phyloP scores from a whole-genome alignment of 1,140 invertebrate species.

The Acarapis woodi region DNA sequence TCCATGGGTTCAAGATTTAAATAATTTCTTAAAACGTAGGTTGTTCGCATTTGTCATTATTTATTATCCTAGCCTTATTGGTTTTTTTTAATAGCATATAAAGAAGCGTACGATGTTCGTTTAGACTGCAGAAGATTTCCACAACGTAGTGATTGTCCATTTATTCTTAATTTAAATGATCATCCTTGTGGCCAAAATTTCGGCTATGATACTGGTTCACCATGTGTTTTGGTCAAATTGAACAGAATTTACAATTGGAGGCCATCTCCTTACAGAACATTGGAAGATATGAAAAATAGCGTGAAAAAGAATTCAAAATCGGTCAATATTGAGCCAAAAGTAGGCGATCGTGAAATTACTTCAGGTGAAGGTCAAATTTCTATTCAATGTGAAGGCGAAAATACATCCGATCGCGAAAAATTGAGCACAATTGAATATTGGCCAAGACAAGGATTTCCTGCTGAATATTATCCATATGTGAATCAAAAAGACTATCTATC shows the following conservation, averaged over 20 bases:
- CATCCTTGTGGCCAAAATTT: slow-evolving; percentile 41
- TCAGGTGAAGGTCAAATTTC: too few species aligned
- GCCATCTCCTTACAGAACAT: too few species aligned
- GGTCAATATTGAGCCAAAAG: too few species aligned
- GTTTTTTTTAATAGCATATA: too few species aligned
- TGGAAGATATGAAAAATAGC: too few species aligned
- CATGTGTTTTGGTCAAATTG: slow-evolving; percentile 51
- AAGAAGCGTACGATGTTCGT: neutral
- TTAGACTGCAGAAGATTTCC: neutral
- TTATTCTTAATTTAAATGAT: neutral
- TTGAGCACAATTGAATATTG: slow-evolving; percentile 43
- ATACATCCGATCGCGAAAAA: slow-evolving; percentile 57
- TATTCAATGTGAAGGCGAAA: slow-evolving; percentile 62
- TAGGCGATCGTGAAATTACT: too few species aligned
- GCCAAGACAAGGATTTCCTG: slow-evolving; percentile 38
- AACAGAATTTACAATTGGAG: too few species aligned
- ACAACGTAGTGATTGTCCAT: neutral
- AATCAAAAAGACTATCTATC: slow-evolving; percentile 48
- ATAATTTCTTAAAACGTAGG: slow-evolving; percentile 38
- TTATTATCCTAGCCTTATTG: too few species aligned
- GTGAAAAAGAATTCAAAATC: too few species aligned
- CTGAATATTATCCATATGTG: slow-evolving; percentile 48
- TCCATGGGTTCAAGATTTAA: slow-evolving; percentile 42
- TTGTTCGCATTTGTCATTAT: slow-evolving; percentile 13
- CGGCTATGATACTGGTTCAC: slow-evolving; percentile 37